These are phyloP conservation scores for Heliothis virescens DNA, from an alignment of 1,140 invertebrate genomes.

Conservation along the genomic window DNA sequence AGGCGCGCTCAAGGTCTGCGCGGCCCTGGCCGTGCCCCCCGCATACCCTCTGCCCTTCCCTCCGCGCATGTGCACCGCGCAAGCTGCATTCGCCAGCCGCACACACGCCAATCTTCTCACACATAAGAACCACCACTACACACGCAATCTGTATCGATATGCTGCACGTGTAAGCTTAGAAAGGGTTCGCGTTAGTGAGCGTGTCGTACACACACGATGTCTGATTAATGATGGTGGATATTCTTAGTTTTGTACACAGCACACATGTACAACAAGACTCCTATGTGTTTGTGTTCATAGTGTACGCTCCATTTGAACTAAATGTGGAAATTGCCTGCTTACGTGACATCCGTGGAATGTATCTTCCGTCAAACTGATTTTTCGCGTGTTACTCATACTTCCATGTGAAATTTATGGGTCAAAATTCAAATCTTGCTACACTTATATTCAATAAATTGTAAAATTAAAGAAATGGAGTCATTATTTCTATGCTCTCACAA, in stretches of 20 bases:
- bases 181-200: constrained; percentile 55
- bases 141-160: constrained; percentile 23
- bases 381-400: not conserved
- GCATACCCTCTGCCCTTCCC: constrained; percentile 49
- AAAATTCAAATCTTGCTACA: not conserved
- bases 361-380: constrained; percentile 46
- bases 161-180: constrained; percentile 49
- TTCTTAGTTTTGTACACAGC: constrained; percentile 62
- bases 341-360: constrained; percentile 57
- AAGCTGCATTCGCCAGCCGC: constrained; percentile 67
- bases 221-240: constrained; percentile 70
- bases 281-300: constrained; percentile 39
- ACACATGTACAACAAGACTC: constrained; percentile 38
- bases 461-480: too few species aligned
- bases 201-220: constrained; percentile 52
- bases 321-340: constrained; percentile 61
- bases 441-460: not conserved
- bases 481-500: too few species aligned
- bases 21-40: constrained; percentile 67
- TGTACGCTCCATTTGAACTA: constrained; percentile 55
- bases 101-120: constrained; percentile 50
- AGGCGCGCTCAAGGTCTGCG: constrained; percentile 75
- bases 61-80: constrained; percentile 63
- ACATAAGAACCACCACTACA: constrained; percentile 20
- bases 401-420: constrained; percentile 2